phyloP scores from a whole-genome alignment of 2,888 invertebrate species.

The Rhorus exstirpatorius region DNA sequence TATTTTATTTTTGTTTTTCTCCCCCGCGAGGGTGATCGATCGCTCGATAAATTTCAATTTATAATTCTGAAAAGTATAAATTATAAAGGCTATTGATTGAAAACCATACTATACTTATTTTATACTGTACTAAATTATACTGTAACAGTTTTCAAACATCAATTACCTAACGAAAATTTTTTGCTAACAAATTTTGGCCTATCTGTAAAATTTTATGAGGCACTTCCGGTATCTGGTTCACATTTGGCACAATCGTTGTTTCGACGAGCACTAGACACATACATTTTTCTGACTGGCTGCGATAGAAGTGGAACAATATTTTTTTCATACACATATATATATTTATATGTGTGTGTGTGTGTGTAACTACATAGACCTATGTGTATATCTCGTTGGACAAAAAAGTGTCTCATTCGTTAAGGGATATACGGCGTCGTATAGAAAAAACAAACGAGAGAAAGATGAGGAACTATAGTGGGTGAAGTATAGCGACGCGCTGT shows the following conservation, averaged over 20 bases:
- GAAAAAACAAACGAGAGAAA: constrained; percentile 45
- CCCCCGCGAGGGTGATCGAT: no score
- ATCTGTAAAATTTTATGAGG: constrained; percentile 36
- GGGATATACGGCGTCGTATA: constrained; percentile 21
- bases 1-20: no score
- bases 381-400: constrained; percentile 8
- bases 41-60: no score
- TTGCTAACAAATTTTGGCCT: background rate
- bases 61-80: no score
- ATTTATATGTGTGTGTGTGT: no score
- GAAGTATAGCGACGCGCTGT: constrained; percentile 48
- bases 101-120: no score
- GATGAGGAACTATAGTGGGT: constrained; percentile 32
- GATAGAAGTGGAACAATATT: constrained; percentile 1
- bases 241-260: constrained; percentile 49
- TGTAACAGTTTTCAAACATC: background rate
- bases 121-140: no score
- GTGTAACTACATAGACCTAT: background rate
- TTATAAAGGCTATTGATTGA: no score
- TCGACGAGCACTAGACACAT: constrained; percentile 24
- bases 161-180: constrained; percentile 1
- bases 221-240: constrained; percentile 49
- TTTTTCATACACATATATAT: background rate
- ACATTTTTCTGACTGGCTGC: constrained; percentile 33
- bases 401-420: constrained; percentile 38